Base-by-base conservation (phyloP, 2,797 vertebrate species). In the Protonibea diacanthus region DNA sequence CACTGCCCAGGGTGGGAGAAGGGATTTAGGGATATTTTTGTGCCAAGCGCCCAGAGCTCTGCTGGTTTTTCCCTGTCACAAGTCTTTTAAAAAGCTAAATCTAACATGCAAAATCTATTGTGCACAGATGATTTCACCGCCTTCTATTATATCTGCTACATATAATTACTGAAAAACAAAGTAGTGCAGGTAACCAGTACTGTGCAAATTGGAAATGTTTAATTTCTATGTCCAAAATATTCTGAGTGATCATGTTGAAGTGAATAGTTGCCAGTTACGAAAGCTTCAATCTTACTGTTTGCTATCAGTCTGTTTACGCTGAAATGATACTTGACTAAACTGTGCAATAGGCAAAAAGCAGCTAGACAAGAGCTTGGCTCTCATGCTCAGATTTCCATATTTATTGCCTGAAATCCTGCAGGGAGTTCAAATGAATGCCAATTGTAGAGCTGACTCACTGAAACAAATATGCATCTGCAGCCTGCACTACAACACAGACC, bases 301-400 rank as follows among this genome's bases (percentile, higher is more conserved):
- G 83, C 83, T 90, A 91, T 92, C 92, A 86, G 83, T 90, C 89
- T 93, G 85, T 93, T 93, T 89, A 85, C 86, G 85, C 90, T 90
- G 84, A 93, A 93, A 86, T 91, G 90, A 94, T 93, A 93, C 92
- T 94, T 91, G 88, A 94, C 89, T 92, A 92, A 92, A 93, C 91
- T 91, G 86, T 92, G 89, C 89, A 92, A 90, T 90, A 89, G 88
- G 86, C 86, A 91, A 91, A 91, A 91, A 86, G 85, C 76, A 82
- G 74, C 86, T 76, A 93, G 88, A 91, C 90, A 92, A 93, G 92
- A 89, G 91, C 86, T 85, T 81, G 84, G 89, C 92, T 92, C 91
- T 93, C 90, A 88, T 92, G 82, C 93, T 91, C 88, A 90, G 80
- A 95, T 95, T 95, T 94, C 94, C 94, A 95, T 94, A 94, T 95